Evolutionary conservation across 2,797 vertebrate species (phyloP).

Genomic region (Xiphophorus birchmanni): DNA sequence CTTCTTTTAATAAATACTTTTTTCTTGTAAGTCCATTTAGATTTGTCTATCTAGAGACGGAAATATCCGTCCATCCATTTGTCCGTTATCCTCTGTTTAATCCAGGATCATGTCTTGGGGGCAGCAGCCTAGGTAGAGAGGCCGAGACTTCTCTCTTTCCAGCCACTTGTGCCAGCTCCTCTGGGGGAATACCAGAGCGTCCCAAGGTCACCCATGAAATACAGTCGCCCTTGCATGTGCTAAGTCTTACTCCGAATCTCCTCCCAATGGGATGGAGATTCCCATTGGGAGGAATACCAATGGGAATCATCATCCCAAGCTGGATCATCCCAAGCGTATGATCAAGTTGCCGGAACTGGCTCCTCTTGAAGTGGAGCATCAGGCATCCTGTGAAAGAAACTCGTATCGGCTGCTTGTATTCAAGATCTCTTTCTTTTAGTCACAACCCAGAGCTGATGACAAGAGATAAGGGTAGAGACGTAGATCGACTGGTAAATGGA

Average conservation of each 20-base stretch:
- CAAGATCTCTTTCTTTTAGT: no score
- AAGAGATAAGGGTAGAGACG: not conserved
- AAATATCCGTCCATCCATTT: not conserved
- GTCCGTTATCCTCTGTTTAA: not conserved
- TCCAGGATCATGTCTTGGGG: no score
- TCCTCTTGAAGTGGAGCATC: not conserved
- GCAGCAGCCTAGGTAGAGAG: not conserved
- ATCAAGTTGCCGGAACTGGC: not conserved
- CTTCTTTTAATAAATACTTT: no score
- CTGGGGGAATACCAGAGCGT: not conserved
- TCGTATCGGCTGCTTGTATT: no score
- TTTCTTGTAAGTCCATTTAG: not conserved
- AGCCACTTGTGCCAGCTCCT: not conserved
- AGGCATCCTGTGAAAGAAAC: no score
- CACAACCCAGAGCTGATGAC: no score
- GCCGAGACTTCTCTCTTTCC: not conserved
- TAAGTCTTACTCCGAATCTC: not conserved
- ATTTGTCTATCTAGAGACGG: not conserved
- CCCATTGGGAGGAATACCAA: no score
- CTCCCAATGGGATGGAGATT: not conserved
- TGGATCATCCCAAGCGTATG: not conserved
- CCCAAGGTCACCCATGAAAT: not conserved
- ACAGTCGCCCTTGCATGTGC: not conserved
- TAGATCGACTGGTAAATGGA: not conserved
- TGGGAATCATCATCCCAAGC: no score